phyloP scores from a whole-genome alignment of 2,797 vertebrate species.

The Ctenopoma kingsleyae region DNA sequence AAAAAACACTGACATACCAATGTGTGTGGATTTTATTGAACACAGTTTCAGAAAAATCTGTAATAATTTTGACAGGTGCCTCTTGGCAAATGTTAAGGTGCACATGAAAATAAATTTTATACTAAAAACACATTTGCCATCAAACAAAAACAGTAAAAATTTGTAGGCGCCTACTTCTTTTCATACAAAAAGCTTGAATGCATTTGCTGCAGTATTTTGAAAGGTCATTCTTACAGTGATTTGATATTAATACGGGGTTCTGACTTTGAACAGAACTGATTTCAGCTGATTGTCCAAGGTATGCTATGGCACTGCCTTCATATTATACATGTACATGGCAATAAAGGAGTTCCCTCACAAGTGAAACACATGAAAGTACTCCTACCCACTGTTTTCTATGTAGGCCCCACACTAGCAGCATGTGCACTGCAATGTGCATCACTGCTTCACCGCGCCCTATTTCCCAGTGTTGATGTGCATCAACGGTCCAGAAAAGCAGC shows the following conservation, averaged over 20 bases:
- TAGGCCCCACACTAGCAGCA: background rate
- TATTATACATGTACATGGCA: background rate
- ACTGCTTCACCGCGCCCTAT: slow-evolving; percentile 21
- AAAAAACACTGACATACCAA: background rate
- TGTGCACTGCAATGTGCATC: slow-evolving; percentile 23
- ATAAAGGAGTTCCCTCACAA: background rate
- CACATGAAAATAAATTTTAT: slow-evolving; percentile 27
- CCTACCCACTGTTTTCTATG: slow-evolving; percentile 2
- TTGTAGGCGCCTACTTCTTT: background rate
- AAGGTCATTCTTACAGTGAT: background rate
- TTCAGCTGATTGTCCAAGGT: background rate
- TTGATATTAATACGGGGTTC: background rate
- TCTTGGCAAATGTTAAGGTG: slow-evolving; percentile 47
- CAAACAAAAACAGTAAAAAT: background rate
- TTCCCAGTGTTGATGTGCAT: slow-evolving; percentile 43
- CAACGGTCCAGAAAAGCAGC: slow-evolving; percentile 50
- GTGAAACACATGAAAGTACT: slow-evolving; percentile 4
- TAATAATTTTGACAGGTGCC: slow-evolving; percentile 10
- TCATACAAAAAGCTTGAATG: background rate
- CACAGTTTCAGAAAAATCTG: background rate
- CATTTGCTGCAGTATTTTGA: too few relatives aligned
- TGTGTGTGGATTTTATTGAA: background rate
- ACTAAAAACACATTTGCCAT: background rate
- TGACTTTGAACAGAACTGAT: background rate
- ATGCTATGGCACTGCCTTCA: background rate